Base-by-base conservation (phyloP, 2,888 invertebrate genomes). In the Thymelicus sylvestris region DNA sequence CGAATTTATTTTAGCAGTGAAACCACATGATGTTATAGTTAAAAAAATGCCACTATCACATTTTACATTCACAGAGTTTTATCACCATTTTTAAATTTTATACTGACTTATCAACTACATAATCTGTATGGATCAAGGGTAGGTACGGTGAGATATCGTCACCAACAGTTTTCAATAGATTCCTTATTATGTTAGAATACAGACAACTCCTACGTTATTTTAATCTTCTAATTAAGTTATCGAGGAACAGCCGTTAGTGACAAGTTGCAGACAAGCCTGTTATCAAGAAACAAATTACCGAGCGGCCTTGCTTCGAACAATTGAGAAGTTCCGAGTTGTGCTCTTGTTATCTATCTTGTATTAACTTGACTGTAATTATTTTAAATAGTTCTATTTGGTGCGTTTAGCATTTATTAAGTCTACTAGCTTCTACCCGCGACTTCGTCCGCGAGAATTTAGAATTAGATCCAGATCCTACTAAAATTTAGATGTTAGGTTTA, bases 241-340 rank as follows among this genome's bases (percentile, higher is more conserved):
- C 62, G 12, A 44, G 2, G 19, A 47, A 13, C 61, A 50, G 48
- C 50, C 19, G 50, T 52, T 62, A 24, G 44, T 24, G 62, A 47
- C 62, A 62, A 62, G 62, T 62, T 62, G 38, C 47, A 44, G 47
- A 24, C 62, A 62, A 47, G 44, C 6, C 62, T 24, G 62, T 62
- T 62, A 62, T 62, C 62, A 24, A 0, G 47, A 24, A 62, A 62
- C 62, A 62, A 62, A 62, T 62, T 62, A 62, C 47, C 13, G 1
- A 47, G 24, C 62, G 62, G 62, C 6, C 47, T 44, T 44, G n/a
- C 24, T 62, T 13, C 24, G 62, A 62, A 62, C 15, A 47, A 62
- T 62, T 47, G 62, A 24, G 44, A 62, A 62, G 31, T 61, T 61
- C 15, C 47, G 24, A 62, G 12, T 62, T 47, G 62, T 62, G 38